Evolutionary conservation across 2,797 vertebrate genomes (phyloP).

Genomic region (Tokudaia tokunoshimensis): DNA sequence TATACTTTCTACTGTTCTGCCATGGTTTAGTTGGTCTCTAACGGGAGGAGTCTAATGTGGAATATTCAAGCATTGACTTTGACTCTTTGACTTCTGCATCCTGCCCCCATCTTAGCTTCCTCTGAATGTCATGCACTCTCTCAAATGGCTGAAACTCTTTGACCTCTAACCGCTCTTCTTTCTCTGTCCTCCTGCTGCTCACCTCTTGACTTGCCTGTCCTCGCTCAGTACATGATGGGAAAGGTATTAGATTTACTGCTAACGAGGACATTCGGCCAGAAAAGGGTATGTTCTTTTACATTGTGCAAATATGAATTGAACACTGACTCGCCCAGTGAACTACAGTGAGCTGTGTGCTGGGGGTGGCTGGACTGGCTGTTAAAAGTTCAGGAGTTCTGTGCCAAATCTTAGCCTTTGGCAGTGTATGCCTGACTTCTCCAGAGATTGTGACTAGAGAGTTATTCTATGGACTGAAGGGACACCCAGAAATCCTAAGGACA

Average conservation of each 20-base stretch:
- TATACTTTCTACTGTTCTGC: slow-evolving; percentile 53
- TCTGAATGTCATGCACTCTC: slow-evolving; percentile 39
- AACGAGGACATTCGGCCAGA: slow-evolving; percentile 96
- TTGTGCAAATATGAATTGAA: slow-evolving; percentile 80
- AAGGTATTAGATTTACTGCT: slow-evolving; percentile 97
- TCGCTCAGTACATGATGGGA: slow-evolving; percentile 97
- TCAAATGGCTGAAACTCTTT: slow-evolving; percentile 51
- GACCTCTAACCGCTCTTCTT: slow-evolving; percentile 84
- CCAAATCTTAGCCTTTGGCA: neutral
- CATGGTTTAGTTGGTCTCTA: slow-evolving; percentile 28
- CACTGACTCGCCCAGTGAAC: slow-evolving; percentile 60
- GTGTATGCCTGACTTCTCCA: neutral
- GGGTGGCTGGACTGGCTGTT: neutral
- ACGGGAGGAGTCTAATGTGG: slow-evolving; percentile 6
- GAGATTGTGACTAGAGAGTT: neutral
- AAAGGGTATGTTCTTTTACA: slow-evolving; percentile 94
- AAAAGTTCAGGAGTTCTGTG: slow-evolving; percentile 34
- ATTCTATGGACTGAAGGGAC: neutral
- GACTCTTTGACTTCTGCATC: slow-evolving; percentile 12
- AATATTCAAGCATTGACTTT: neutral
- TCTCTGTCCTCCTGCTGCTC: slow-evolving; percentile 87
- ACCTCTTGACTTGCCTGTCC: slow-evolving; percentile 90
- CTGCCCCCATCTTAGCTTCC: slow-evolving; percentile 39
- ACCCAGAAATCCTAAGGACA: slow-evolving; percentile 8
- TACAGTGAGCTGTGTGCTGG: slow-evolving; percentile 45